Evolutionary conservation across 2,888 invertebrate genomes (phyloP).

Genomic region (Phalera bucephala): DNA sequence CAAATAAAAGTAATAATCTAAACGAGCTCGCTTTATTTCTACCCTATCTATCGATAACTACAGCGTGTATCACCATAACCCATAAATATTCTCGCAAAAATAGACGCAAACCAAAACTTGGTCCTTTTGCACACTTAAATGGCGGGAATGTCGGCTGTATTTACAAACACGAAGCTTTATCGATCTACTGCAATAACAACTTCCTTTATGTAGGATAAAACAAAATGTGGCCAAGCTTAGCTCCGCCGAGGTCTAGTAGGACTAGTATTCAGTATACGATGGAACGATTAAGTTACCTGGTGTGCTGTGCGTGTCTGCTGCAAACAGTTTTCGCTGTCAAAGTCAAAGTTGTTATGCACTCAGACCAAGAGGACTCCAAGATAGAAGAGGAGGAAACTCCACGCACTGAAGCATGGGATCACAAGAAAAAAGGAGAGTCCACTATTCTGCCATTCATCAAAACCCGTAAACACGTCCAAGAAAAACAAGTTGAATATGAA

Average conservation of each 20-base stretch:
- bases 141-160: slow-evolving; percentile 28
- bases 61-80: background rate
- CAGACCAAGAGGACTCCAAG: slow-evolving; percentile 65
- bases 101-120: slow-evolving; percentile 14
- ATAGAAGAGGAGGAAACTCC: slow-evolving; percentile 53
- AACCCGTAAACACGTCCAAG: slow-evolving; percentile 36
- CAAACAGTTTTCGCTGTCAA: slow-evolving; percentile 55
- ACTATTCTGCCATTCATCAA: slow-evolving; percentile 59
- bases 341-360: slow-evolving; percentile 71
- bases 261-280: slow-evolving; percentile 34
- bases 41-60: background rate
- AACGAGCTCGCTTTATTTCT: slow-evolving; percentile 7
- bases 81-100: slow-evolving; percentile 2
- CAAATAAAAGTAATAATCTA: slow-evolving; percentile 78
- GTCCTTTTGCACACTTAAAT: slow-evolving; percentile 29
- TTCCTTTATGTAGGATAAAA: slow-evolving; percentile 31
- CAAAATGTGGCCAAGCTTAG: slow-evolving; percentile 15
- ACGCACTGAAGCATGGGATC: slow-evolving; percentile 47
- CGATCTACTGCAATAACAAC: slow-evolving; percentile 39
- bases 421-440: slow-evolving; percentile 37
- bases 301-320: slow-evolving; percentile 39
- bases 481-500: slow-evolving; percentile 48
- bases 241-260: slow-evolving; percentile 11
- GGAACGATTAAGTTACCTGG: slow-evolving; percentile 36
- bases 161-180: slow-evolving; percentile 66